Conservation (phyloP, 2,888 invertebrate species). For the Drosophila testacea region DNA sequence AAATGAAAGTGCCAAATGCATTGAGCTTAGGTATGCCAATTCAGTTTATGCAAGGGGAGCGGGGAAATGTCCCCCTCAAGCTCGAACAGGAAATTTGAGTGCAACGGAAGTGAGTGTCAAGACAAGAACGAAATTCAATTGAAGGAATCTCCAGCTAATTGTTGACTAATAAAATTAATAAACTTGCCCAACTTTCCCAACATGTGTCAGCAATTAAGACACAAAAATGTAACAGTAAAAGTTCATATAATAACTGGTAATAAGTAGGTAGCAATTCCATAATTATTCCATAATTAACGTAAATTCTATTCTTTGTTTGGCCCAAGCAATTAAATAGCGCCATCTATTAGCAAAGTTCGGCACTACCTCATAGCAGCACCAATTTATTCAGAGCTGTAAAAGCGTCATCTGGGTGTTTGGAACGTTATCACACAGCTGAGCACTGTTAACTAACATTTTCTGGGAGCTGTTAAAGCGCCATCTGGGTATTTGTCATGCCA, state of each 20-base stretch:
- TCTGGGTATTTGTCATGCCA: not conserved
- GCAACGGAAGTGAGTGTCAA: conserved; percentile 38
- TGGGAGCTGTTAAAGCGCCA: not conserved
- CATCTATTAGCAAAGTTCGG: not conserved
- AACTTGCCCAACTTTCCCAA: conserved; percentile 9
- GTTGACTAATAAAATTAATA: conserved; percentile 24
- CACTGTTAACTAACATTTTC: not conserved
- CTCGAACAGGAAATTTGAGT: conserved; percentile 55
- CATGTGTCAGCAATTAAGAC: conserved; percentile 12
- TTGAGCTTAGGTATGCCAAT: conserved; percentile 35
- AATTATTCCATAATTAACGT: conserved; percentile 10
- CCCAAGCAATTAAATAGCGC: conserved; percentile 11
- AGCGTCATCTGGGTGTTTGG: conserved; percentile 22
- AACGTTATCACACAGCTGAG: not conserved
- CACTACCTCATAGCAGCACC: not conserved
- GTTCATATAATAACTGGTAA: conserved; percentile 1
- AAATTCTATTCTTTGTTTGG: not conserved
- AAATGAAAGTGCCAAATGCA: conserved; percentile 74
- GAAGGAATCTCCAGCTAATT: conserved; percentile 24
- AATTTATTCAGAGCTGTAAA: too few species aligned
- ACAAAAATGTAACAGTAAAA: not conserved
- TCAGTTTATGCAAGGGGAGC: not conserved
- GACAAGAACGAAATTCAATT: conserved; percentile 21
- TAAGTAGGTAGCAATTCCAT: conserved; percentile 6
- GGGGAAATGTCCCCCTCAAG: not conserved